Conservation (phyloP, 2,113 vertebrate species). For the Cochlearius cochlearius region DNA sequence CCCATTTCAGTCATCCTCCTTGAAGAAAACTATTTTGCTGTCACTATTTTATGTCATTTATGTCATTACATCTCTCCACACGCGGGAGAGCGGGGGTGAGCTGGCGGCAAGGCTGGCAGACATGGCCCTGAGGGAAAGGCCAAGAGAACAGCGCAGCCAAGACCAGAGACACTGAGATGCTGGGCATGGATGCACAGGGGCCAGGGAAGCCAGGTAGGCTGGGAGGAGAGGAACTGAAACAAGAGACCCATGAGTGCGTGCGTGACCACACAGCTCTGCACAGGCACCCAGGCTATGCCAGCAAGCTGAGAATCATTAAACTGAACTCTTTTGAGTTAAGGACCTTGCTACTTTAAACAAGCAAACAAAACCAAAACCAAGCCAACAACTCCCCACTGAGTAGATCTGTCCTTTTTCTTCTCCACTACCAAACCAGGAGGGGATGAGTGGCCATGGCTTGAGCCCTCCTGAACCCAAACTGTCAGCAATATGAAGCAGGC, state of each 20-base stretch:
- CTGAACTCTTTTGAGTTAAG: not conserved
- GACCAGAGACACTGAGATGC: not conserved
- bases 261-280: not conserved
- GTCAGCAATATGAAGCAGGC: not conserved
- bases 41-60: not conserved
- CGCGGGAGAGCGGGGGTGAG: not conserved
- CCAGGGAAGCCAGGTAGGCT: not conserved
- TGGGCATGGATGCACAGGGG: too few relatives aligned
- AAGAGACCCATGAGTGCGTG: fast-evolving
- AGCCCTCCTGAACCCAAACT: not conserved
- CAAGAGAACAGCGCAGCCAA: fast-evolving
- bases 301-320: not conserved
- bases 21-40: not conserved
- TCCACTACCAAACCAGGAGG: not conserved
- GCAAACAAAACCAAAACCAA: not conserved
- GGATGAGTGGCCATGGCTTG: not conserved
- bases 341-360: not conserved
- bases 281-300: not conserved
- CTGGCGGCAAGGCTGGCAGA: not conserved
- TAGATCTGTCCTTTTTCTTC: not conserved
- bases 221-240: not conserved
- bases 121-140: not conserved
- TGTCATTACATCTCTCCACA: too few relatives aligned
- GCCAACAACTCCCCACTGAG: not conserved
- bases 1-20: not conserved